Conservation (phyloP, 1,140 invertebrate species). For the Aphelenchoides fujianensis region DNA sequence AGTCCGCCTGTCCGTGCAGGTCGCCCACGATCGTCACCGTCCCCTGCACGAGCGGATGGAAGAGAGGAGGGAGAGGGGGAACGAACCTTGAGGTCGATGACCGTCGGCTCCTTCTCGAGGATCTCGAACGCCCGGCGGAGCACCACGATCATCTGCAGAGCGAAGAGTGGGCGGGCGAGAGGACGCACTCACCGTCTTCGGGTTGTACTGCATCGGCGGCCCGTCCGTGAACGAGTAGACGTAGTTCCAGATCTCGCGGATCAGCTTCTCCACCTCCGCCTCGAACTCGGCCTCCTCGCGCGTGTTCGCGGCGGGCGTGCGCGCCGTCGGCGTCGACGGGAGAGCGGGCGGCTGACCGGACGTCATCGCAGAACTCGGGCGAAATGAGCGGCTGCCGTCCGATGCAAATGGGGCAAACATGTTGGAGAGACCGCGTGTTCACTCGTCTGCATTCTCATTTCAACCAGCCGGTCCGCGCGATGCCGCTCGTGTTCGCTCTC, state of each 20-base stretch:
- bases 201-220: background rate
- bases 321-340: too few relatives aligned
- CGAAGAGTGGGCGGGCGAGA: too few relatives aligned
- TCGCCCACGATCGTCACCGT: slow-evolving; percentile 20
- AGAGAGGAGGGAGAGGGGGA: background rate
- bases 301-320: too few relatives aligned
- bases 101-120: slow-evolving; percentile 14
- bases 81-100: slow-evolving; percentile 18
- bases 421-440: too few relatives aligned
- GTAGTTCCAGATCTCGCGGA: slow-evolving; percentile 23
- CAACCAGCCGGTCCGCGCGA: too few relatives aligned
- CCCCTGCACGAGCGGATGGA: slow-evolving; percentile 6
- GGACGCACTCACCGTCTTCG: background rate
- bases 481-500: too few relatives aligned
- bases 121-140: slow-evolving; percentile 13
- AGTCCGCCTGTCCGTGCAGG: slow-evolving; percentile 24
- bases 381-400: too few relatives aligned
- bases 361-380: too few relatives aligned
- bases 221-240: slow-evolving; percentile 9
- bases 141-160: background rate
- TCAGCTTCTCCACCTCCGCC: slow-evolving; percentile 16
- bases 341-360: too few relatives aligned
- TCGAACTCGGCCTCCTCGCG: background rate
- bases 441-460: too few relatives aligned
- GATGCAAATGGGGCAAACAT: too few relatives aligned